Conservation (phyloP, 2,888 invertebrate genomes). For the Parascotia fuliginaria region DNA sequence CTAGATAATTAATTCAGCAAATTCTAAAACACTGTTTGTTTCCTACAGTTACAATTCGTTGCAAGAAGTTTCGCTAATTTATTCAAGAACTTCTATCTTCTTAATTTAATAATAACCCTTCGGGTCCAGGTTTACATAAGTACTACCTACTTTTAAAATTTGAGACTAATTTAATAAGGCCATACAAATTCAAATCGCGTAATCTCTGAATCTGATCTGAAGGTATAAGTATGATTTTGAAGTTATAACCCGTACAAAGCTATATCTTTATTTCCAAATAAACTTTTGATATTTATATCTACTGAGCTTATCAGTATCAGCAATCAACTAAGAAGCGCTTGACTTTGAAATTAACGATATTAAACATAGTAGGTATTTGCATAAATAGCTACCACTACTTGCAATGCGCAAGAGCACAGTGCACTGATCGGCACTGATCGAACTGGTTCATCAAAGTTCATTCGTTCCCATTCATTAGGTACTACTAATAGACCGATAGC, state of each 20-base stretch:
- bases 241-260: no score
- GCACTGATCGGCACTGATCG: slow-evolving; percentile 42
- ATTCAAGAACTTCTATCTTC: slow-evolving; percentile 42
- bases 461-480: slow-evolving; percentile 68
- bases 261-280: background rate
- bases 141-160: background rate
- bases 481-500: no score
- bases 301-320: no score
- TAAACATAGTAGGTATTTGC: slow-evolving; percentile 8
- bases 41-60: slow-evolving; percentile 30
- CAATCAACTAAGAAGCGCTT: slow-evolving; percentile 7
- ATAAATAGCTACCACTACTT: slow-evolving; percentile 23
- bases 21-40: slow-evolving; percentile 23
- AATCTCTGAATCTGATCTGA: no score
- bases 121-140: background rate
- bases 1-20: slow-evolving; percentile 16
- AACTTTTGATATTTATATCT: background rate
- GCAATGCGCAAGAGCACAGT: slow-evolving; percentile 33
- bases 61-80: slow-evolving; percentile 44
- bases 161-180: no score
- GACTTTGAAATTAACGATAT: slow-evolving; percentile 6
- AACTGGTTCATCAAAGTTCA: slow-evolving; percentile 68
- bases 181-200: no score
- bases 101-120: slow-evolving; percentile 25
- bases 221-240: no score